Evolutionary conservation across 2,113 vertebrate species (phyloP).

Genomic region (Anguilla japonica): DNA sequence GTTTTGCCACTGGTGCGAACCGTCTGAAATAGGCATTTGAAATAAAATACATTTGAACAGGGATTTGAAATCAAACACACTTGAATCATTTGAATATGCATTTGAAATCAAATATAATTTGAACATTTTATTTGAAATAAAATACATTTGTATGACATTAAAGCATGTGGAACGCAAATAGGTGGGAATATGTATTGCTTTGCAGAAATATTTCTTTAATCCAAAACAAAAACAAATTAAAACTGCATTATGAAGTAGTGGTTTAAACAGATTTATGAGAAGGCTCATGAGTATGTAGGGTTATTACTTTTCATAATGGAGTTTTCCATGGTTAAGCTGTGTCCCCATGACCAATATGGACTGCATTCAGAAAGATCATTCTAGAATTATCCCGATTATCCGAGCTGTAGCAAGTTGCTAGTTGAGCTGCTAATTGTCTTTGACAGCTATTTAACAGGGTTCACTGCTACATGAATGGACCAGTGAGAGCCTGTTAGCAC

Average conservation of each 20-base stretch:
- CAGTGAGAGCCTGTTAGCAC: background rate
- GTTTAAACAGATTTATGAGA: background rate
- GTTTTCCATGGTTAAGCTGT: background rate
- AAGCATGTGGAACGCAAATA: background rate
- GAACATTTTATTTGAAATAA: no score
- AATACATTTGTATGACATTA: background rate
- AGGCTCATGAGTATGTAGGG: background rate
- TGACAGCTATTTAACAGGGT: background rate
- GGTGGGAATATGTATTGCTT: background rate
- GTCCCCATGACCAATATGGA: background rate
- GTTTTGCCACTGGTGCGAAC: background rate
- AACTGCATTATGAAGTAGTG: background rate
- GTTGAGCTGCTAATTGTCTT: background rate
- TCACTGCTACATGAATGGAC: background rate
- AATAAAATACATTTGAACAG: background rate
- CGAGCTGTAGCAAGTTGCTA: background rate
- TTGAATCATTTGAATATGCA: no score
- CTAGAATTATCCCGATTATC: background rate
- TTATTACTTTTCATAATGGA: background rate
- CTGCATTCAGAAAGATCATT: background rate
- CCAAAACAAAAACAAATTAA: no score
- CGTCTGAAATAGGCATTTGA: background rate
- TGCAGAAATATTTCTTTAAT: background rate
- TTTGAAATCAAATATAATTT: no score
- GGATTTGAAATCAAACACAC: no score